A percentile compares a stretch with the other conserved stretches of the same genome.
Evolutionary conservation across 2,797 vertebrate species (phyloP).

Genomic region (Lycodopsis pacificus): DNA sequence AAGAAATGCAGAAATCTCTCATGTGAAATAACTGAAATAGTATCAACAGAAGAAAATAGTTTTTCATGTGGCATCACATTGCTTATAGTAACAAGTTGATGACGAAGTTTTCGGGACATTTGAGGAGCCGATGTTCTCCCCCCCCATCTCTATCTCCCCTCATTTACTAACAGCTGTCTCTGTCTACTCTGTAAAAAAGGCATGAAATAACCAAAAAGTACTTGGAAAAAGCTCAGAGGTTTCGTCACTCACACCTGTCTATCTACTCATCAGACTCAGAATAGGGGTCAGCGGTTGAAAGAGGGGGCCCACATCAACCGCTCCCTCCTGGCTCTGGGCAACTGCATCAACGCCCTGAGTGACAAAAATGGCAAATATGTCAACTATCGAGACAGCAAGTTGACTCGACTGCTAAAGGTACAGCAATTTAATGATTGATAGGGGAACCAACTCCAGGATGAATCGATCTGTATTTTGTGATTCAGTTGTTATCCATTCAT

Average conservation of each 20-base stretch:
- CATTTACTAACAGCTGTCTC: not conserved
- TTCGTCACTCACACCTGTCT: conserved; percentile 18
- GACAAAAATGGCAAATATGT: conserved; percentile 88
- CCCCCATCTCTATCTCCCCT: not conserved
- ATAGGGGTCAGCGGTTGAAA: conserved; percentile 92
- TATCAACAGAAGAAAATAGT: too few relatives aligned
- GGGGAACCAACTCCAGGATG: not conserved
- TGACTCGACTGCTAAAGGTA: conserved; percentile 95
- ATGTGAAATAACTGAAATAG: too few relatives aligned
- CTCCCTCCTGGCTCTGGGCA: conserved; percentile 93
- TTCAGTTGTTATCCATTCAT: not conserved
- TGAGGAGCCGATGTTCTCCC: not conserved
- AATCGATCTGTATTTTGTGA: not conserved
- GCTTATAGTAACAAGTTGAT: not conserved
- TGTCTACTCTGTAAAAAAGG: not conserved
- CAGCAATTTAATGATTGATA: not conserved
- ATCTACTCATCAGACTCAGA: conserved; percentile 86
- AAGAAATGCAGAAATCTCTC: too few relatives aligned
- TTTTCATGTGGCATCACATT: too few relatives aligned
- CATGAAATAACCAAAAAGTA: not conserved
- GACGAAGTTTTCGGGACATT: not conserved
- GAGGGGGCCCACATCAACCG: conserved; percentile 97
- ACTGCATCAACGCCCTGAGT: conserved; percentile 96
- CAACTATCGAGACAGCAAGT: conserved; percentile 96
- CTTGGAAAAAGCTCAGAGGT: not conserved